Evolutionary conservation across 2,797 vertebrate genomes (phyloP), one percentile per base, ranked within the genome.

Genomic region (Antennarius maculatus): DNA sequence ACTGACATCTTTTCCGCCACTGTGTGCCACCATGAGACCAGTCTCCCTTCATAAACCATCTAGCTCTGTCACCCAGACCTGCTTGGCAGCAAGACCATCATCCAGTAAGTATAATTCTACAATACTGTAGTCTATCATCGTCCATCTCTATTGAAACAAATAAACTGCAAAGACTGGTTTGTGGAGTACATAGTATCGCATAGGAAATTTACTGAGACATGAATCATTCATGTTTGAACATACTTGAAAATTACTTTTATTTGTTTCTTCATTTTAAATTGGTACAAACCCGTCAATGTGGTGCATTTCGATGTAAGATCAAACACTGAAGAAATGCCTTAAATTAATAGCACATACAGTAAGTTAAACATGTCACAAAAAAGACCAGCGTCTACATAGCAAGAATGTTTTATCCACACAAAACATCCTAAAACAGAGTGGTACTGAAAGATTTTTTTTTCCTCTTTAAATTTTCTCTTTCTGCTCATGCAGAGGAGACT

Each of bases 351-450:
- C 95, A 98, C 96, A 97, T 95, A 98, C 96, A 96, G 88, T 94
- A 96, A 96, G 93, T 96, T 96, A 95, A 97, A 96, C 96, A 95
- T 96, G 95, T 95, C 96, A 98, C 96, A 95, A 96, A 95, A 87
- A 92, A 94, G 94, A 97, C 95, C 96, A 97, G 95, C 92, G 94
- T 95, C 93, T 88, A 91, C 89, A 90, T 94, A 96, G 96, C 95
- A 94, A 95, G 95, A 95, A 96, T 96, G 95, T 95, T 96, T 96
- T 90, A 95, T 96, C 94, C 96, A 97, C 95, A 96, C 95, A 95
- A 95, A 97, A 96, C 95, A 95, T 96, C 94, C 94, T 95, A 95
- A 82, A 90, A 86, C 88, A 89, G 83, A 86, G 69, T 80, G 84
- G 86, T 85, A 86, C 79, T 82, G 85, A 88, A 75, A 82, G 71